Evolutionary conservation across 2,888 invertebrate species (phyloP).

Genomic region (Ochropleura plecta): DNA sequence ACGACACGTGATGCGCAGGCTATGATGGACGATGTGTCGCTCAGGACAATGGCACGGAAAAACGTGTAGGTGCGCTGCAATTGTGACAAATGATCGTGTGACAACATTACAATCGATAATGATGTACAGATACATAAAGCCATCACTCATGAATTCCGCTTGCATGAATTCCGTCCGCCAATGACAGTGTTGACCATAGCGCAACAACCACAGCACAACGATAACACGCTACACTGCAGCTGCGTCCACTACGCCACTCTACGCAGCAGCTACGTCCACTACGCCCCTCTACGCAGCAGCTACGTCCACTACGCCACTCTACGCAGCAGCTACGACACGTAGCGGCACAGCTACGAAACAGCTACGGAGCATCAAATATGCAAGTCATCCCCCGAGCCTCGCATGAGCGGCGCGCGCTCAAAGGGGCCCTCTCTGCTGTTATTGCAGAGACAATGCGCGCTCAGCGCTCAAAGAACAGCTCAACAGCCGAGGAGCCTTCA

Average conservation of each 20-base stretch:
- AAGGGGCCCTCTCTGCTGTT: conserved; percentile 26
- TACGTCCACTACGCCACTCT: background rate
- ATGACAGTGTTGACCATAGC: too few species aligned
- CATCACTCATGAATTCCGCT: too few species aligned
- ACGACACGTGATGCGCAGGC: conserved; percentile 13
- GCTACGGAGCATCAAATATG: conserved; percentile 5
- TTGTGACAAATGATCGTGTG: conserved; percentile 12
- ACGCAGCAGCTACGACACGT: background rate
- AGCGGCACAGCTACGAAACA: background rate
- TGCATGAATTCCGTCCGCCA: too few species aligned
- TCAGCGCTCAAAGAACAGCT: conserved; percentile 15
- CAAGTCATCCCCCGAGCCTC: background rate
- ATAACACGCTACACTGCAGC: background rate
- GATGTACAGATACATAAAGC: background rate
- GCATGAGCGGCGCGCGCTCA: conserved; percentile 28
- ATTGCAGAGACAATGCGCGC: conserved; percentile 44
- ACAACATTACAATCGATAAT: background rate
- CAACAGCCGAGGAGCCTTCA: background rate
- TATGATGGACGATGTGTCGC: conserved; percentile 31
- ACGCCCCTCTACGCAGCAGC: background rate
- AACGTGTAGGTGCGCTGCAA: conserved; percentile 7
- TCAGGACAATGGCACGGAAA: background rate
- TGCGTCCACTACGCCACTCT: too few species aligned
- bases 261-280: background rate
- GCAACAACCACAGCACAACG: background rate